phyloP scores from a whole-genome alignment of 1,140 invertebrate genomes.

The Drosophila subpulchrella region DNA sequence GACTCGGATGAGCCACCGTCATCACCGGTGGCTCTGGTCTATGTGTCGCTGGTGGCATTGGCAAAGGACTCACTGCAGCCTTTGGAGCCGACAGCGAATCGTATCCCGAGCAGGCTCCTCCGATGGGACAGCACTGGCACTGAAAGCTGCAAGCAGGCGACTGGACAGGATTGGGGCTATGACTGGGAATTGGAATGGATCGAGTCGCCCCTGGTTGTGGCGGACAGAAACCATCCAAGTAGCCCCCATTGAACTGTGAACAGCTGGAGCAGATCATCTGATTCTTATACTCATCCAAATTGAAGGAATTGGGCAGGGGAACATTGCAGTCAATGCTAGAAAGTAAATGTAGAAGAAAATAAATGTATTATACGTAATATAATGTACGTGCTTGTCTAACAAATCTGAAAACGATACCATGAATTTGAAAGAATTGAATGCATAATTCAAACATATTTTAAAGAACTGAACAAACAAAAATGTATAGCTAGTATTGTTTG shows the following conservation, averaged over 20 bases:
- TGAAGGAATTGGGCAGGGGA: conserved; percentile 50
- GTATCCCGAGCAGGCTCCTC: conserved; percentile 7
- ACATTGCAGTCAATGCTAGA: conserved; percentile 63
- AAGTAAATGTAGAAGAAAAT: neutral
- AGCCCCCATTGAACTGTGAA: neutral
- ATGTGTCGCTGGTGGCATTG: neutral
- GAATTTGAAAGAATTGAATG: too few relatives aligned
- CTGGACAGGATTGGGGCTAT: neutral
- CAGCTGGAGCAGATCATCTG: conserved; percentile 21
- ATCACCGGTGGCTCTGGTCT: conserved; percentile 10
- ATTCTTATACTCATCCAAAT: conserved; percentile 37
- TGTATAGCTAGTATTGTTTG: too few relatives aligned
- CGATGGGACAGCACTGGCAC: conserved; percentile 11
- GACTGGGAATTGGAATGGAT: neutral
- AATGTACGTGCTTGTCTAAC: too few relatives aligned
- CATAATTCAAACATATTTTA: too few relatives aligned
- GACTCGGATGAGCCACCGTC: neutral
- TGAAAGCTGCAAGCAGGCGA: conserved; percentile 15
- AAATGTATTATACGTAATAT: too few relatives aligned
- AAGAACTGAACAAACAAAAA: too few relatives aligned
- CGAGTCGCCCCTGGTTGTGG: neutral
- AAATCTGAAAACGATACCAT: too few relatives aligned
- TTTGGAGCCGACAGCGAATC: conserved; percentile 1
- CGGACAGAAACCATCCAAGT: conserved; percentile 7
- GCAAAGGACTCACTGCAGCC: neutral